Evolutionary conservation across 2,797 vertebrate genomes (phyloP).

Genomic region (Sebastes oblongus): DNA sequence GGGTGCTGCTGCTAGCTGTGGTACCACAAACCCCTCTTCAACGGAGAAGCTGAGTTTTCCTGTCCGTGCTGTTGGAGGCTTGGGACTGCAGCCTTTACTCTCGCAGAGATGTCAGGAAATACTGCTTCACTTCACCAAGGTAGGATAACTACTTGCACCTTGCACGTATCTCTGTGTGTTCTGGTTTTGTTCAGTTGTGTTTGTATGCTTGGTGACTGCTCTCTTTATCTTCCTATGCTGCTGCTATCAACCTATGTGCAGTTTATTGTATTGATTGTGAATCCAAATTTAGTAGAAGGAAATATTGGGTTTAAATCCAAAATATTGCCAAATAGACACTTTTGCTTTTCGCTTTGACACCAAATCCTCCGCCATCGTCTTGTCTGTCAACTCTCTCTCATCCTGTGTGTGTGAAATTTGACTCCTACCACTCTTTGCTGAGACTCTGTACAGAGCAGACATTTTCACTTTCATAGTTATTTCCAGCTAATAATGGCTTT

Average conservation of each 20-base stretch:
- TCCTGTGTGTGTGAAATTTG: too few species aligned
- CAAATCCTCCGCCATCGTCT: too few species aligned
- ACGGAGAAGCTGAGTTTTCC: background rate
- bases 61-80: background rate
- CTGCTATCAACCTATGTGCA: background rate
- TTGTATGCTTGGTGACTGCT: background rate
- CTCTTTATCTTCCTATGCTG: background rate
- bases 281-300: background rate
- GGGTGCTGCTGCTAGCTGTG: background rate
- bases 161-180: background rate
- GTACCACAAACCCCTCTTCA: background rate
- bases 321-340: background rate
- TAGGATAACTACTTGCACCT: background rate
- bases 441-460: too few species aligned
- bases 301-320: fast-evolving
- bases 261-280: background rate
- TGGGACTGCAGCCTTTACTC: background rate
- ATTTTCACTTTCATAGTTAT: background rate
- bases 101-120: background rate
- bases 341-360: too few species aligned
- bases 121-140: background rate
- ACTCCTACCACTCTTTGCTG: too few species aligned
- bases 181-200: background rate
- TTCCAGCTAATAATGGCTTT: background rate
- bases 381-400: too few species aligned